Evolutionary conservation across 2,797 vertebrate species (phyloP), one percentile per base, ranked within the genome.

Genomic region (Lithobates pipiens): DNA sequence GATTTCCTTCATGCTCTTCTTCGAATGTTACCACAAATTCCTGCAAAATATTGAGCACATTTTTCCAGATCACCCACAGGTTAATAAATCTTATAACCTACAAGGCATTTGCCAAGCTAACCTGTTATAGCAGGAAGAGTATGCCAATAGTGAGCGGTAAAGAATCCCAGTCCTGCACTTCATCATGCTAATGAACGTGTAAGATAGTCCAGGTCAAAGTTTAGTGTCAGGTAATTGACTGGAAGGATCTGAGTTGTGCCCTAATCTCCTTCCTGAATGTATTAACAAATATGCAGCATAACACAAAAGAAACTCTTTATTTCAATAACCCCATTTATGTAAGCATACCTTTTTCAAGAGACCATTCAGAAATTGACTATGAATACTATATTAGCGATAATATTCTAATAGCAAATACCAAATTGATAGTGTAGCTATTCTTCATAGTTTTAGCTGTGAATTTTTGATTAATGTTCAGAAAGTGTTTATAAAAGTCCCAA

Each of bases 171-270:
- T 46, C 70, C 81, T 87, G 86, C 76, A 74, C 42, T 86, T 50
- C 72, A 83, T 87, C 86, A 83, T 44, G 18, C 57, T 84, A 87
- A 87, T 87, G 86, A 83, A 46, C 76, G 39, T 70, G 25, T 76
- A 29, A 82, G 54, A 67, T 82, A 83, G 74, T 63, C 63, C 39
- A 44, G 85, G 85, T 83, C 81, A 87, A 36, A 69, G 42, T 70
- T 44, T 70, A 80, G n/a, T n/a, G 81, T 83, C 76, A 83, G 34
- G 74, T 50, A 54, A 67, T 27, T 67, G 25, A 27, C 34, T 76
- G 71, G 39, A 80, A 80, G 85, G 63, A 29, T 39, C 46, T 79
- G 25, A 54, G 39, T 23, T 65, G 23, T 54, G 13, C 23, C 39
- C 57, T 36, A 3, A 70, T 65, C 44, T 44, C 27, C 25, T 57